phyloP scores from a whole-genome alignment of 1,140 invertebrate genomes.

The Pogonomyrmex barbatus region DNA sequence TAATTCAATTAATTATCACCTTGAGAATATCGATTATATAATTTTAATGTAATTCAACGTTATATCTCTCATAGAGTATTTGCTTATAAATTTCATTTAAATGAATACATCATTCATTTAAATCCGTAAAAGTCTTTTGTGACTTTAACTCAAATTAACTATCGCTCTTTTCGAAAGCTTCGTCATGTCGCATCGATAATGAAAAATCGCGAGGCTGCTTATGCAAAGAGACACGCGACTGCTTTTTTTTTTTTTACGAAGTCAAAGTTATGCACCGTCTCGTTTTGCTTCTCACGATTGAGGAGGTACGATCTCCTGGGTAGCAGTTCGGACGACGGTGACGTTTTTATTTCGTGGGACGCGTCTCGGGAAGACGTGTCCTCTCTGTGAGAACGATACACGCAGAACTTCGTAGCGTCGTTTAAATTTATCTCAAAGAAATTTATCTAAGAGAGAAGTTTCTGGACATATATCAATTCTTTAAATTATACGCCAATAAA shows the following conservation, averaged over 20 bases:
- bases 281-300: slow-evolving; percentile 62
- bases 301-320: slow-evolving; percentile 57
- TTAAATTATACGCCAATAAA: slow-evolving; percentile 51
- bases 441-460: slow-evolving; percentile 35
- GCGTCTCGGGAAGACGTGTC: slow-evolving; percentile 32
- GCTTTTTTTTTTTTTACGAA: slow-evolving; percentile 25
- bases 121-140: not conserved
- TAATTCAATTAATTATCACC: not conserved
- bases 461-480: slow-evolving; percentile 28
- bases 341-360: slow-evolving; percentile 58
- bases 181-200: slow-evolving; percentile 30
- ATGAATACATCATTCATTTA: not conserved
- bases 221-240: slow-evolving; percentile 30
- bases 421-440: slow-evolving; percentile 51
- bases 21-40: not conserved
- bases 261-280: slow-evolving; percentile 52
- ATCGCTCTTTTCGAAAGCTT: not conserved
- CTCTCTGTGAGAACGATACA: slow-evolving; percentile 38
- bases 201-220: slow-evolving; percentile 34
- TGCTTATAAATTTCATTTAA: not conserved
- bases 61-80: not conserved
- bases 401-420: slow-evolving; percentile 5
- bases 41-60: not conserved
- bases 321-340: slow-evolving; percentile 58
- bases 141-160: slow-evolving; percentile 4